Base-by-base conservation (phyloP, 2,888 invertebrate genomes). In the Ormyrus thymus region DNA sequence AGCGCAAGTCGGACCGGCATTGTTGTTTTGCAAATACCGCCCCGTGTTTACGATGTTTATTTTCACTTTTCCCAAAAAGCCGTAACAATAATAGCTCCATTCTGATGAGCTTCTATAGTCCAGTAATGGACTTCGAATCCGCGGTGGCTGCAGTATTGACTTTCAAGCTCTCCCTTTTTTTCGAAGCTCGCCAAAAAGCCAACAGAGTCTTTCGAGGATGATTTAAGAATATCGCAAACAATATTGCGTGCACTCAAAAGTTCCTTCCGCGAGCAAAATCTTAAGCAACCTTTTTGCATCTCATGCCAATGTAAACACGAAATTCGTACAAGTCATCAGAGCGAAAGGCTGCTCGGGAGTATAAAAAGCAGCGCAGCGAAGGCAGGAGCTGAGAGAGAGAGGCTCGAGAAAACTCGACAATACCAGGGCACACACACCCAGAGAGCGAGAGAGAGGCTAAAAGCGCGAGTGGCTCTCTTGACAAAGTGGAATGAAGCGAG, bases 401-500 rank as follows among this genome's bases (percentile, higher is more conserved):
- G 76, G 62, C 76, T 76, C 76, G 55, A 58, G 62, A 62, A 76
- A 69, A 69, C 43, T 62, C 62, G 69, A 69, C 69, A 69, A 55
- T 69, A 69, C 55, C 55, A n/a, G 29, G 46, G 45, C 9, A 45
- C 0, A 10, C 8, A 48, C 48, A 15, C 29, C 1, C 7, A n/a
- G n/a, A 48, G 3, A 64, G 11, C 11, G 29, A 46, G 0, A 29
- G 61, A 51, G 56, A 62, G n/a, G 7, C 46, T 29, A 29, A 29
- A 29, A 29, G 15, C 29, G 58, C 58, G 65, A 73, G 73, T 73
- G 62, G 62, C 73, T 56, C 78, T 72, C 68, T 56, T 73, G 78
- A 68, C 78, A 78, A 68, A 78, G 78, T 78, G 68, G 68, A 11
- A 73, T 65, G 76, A 65, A 76, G 65, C 70, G 68, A 58, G 64